Percentiles rank a stretch among this genome's conserved stretches.
phyloP scores from a whole-genome alignment of 2,888 invertebrate species.

The Plagodis pulveraria region DNA sequence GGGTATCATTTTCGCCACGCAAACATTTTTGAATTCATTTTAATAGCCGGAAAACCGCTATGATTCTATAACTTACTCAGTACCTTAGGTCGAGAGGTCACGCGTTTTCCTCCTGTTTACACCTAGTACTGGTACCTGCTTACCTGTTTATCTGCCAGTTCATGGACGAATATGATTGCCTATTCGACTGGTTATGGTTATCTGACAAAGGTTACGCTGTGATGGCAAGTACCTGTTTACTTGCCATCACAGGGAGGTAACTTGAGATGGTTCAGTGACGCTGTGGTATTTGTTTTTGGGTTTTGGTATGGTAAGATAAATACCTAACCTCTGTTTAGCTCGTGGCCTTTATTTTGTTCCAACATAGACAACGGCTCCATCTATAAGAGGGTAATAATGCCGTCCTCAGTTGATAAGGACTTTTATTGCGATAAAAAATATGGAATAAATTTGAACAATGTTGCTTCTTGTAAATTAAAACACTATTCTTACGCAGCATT shows the following conservation, averaged over 20 bases:
- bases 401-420: too few relatives aligned
- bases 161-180: slow-evolving; percentile 44
- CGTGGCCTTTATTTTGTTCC: too few relatives aligned
- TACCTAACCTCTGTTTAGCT: too few relatives aligned
- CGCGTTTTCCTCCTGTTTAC: slow-evolving; percentile 55
- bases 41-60: slow-evolving; percentile 14
- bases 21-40: too few relatives aligned
- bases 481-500: too few relatives aligned
- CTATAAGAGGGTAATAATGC: too few relatives aligned
- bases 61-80: slow-evolving; percentile 12
- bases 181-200: slow-evolving; percentile 39
- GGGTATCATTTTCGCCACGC: too few relatives aligned
- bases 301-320: too few relatives aligned
- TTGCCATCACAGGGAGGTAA: neutral
- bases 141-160: slow-evolving; percentile 41
- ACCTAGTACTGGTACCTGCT: slow-evolving; percentile 35
- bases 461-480: too few relatives aligned
- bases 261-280: neutral
- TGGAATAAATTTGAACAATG: too few relatives aligned
- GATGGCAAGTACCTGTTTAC: slow-evolving; percentile 1
- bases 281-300: neutral
- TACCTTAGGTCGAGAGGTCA: slow-evolving; percentile 42
- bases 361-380: too few relatives aligned
- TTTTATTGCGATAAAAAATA: too few relatives aligned
- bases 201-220: slow-evolving; percentile 5